Conservation (phyloP, 2,888 invertebrate species). For the Patella ulyssiponensis region DNA sequence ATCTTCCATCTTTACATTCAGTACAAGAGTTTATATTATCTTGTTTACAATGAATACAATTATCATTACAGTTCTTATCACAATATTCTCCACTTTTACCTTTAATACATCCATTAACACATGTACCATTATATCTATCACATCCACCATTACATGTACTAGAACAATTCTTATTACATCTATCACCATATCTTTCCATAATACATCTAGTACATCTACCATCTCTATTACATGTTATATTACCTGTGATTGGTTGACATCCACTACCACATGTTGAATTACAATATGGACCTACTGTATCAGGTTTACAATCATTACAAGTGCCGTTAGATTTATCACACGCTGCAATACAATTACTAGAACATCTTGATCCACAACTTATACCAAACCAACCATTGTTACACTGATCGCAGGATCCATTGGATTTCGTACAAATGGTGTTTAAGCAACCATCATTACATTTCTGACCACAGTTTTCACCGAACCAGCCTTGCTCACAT, state of each 20-base stretch:
- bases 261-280: neutral
- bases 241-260: neutral
- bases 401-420: no score
- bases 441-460: no score
- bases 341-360: no score
- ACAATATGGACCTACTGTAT: neutral
- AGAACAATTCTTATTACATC: constrained; percentile 41
- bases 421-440: no score
- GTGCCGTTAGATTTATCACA: no score
- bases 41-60: neutral
- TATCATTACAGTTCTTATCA: constrained; percentile 16
- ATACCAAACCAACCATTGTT: no score
- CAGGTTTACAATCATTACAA: no score
- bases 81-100: constrained; percentile 42
- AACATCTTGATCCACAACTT: no score
- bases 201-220: neutral
- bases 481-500: no score
- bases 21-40: neutral
- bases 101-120: no score
- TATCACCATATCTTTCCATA: constrained; percentile 32
- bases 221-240: neutral
- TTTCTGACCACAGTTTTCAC: no score
- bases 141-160: constrained; percentile 39
- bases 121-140: constrained; percentile 35
- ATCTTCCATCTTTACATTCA: no score